phyloP scores from a whole-genome alignment of 2,113 vertebrate genomes.

The Phrynosoma blainvillii region DNA sequence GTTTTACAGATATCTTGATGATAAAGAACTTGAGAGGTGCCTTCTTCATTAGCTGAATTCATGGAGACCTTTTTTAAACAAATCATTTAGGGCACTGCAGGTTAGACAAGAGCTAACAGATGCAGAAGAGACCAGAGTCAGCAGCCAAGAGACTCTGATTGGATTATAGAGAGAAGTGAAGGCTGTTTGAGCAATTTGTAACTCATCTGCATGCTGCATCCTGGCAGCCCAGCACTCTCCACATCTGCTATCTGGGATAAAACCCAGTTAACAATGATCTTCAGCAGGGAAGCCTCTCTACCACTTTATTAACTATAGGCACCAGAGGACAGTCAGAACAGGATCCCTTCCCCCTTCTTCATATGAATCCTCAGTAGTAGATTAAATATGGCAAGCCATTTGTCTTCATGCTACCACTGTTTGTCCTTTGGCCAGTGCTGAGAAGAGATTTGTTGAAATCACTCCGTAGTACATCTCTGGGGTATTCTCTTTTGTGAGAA shows the following conservation, averaged over 20 bases:
- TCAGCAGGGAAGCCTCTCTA: constrained; percentile 25
- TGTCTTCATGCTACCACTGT: constrained; percentile 18
- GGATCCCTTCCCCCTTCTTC: neutral
- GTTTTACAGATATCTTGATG: constrained; percentile 46
- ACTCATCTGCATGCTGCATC: constrained; percentile 45
- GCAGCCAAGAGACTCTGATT: constrained; percentile 52
- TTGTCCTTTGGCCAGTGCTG: constrained; percentile 1
- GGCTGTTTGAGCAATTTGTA: constrained; percentile 49
- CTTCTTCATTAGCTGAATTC: constrained; percentile 56
- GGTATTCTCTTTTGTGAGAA: neutral
- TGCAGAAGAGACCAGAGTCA: constrained; percentile 48
- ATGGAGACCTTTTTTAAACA: constrained; percentile 33
- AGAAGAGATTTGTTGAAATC: neutral
- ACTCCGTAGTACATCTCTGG: neutral
- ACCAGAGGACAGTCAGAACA: neutral
- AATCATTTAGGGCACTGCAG: constrained; percentile 30
- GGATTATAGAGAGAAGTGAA: constrained; percentile 35
- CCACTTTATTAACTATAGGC: constrained; percentile 15
- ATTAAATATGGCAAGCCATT: constrained; percentile 23
- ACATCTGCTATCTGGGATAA: constrained; percentile 32
- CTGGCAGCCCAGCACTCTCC: constrained; percentile 39
- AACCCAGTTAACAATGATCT: constrained; percentile 31
- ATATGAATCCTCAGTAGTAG: neutral
- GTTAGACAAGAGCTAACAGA: constrained; percentile 34
- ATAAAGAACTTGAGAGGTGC: constrained; percentile 30